Base-by-base conservation (phyloP, 2,888 invertebrate species). In the Neoscelio sp. region DNA sequence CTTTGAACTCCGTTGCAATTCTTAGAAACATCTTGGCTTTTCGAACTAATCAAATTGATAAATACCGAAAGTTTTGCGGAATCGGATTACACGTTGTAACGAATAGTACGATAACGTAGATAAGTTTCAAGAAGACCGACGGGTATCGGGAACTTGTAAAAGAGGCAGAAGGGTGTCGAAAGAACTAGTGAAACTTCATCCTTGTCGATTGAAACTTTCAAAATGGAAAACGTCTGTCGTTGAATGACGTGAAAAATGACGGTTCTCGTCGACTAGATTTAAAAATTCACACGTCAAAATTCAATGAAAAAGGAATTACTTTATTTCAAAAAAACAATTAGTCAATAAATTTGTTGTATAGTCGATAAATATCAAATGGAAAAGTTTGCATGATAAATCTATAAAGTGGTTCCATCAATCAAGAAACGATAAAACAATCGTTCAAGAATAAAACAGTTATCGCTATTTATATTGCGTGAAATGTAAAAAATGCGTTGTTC, bases 11-110 rank as follows among this genome's bases (percentile, higher is more conserved):
- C 6, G n/a, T 1, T 38, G 52, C 44, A 74, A 52, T 20, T 42
- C 58, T 60, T 58, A 48, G 58, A 65, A 71, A 52, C 60, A 52
- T 65, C 70, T 65, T 77, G 48, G 40, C 44, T 76, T 18, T 13
- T 50, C 58, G 64, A 65, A 65, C 77, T 77, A 71, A 77, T 77
- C 71, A 70, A 71, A 65, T 71, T 65, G 77, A 71, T 71, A 77
- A 70, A 77, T 77, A 71, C 65, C 18, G 38, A 67, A 77, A 77
- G 65, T 77, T 77, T 71, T 15, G 77, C 17, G 23, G 52, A 64
- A 65, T 77, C 65, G 70, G 77, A 77, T 77, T 70, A 70, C 64
- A 77, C 58, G 58, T 26, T 64, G 70, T 64, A 70, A 70, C 64
- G 77, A 70, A 77, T 70, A 54, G 70, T 48, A 46, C 71, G 77